phyloP scores from a whole-genome alignment of 2,113 vertebrate genomes.

The Marcusenius ussheri region DNA sequence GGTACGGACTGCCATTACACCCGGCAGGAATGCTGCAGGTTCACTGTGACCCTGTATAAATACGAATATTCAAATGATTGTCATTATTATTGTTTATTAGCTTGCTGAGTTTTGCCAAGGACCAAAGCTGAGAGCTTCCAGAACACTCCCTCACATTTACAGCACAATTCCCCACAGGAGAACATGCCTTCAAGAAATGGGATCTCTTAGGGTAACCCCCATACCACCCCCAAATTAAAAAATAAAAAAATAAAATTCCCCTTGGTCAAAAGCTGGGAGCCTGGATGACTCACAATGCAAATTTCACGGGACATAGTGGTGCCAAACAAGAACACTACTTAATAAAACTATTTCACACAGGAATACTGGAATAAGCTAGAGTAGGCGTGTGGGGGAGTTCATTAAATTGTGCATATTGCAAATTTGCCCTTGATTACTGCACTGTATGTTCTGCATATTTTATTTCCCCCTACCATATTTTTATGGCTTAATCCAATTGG shows the following conservation, averaged over 20 bases:
- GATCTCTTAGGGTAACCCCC: not conserved
- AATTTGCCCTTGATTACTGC: conserved; percentile 32
- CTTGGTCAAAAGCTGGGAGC: not conserved
- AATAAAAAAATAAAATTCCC: not conserved
- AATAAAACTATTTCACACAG: conserved; percentile 28
- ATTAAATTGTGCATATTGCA: conserved; percentile 33
- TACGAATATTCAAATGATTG: not conserved
- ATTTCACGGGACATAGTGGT: conserved; percentile 25
- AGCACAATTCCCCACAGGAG: not conserved
- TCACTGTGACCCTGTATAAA: not conserved
- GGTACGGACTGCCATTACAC: not conserved
- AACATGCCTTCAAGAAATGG: not conserved
- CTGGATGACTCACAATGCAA: conserved; percentile 34
- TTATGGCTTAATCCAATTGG: conserved; percentile 34
- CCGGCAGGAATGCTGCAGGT: not conserved
- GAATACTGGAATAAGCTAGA: conserved; percentile 31
- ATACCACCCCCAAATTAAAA: not conserved
- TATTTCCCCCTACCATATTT: conserved; percentile 26
- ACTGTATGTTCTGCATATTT: conserved; percentile 32
- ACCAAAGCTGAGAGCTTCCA: not conserved
- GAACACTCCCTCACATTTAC: not conserved
- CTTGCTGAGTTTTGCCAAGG: not conserved
- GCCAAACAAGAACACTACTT: conserved; percentile 22
- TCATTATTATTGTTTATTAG: not conserved
- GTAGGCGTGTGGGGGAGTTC: conserved; percentile 31